These are phyloP conservation scores for Rhinella marina DNA, from an alignment of 2,797 vertebrate species.

Conservation along the genomic window DNA sequence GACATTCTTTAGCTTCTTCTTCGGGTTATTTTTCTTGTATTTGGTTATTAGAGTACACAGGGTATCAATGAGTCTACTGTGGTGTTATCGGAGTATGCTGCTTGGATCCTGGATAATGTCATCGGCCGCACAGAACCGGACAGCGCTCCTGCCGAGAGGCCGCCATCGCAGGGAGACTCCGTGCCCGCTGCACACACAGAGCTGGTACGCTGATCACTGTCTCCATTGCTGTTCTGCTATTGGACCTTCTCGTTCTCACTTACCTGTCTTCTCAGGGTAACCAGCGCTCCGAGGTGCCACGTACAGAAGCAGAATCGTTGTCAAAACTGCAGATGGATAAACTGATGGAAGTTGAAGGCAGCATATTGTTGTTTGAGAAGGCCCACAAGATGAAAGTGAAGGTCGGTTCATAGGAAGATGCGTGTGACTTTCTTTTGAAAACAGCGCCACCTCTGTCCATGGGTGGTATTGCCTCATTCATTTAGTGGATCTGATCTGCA, in stretches of 20 bases:
- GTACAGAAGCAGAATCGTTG: constrained; percentile 53
- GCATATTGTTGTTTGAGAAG: constrained; percentile 83
- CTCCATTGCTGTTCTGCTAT: background rate
- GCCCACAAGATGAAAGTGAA: constrained; percentile 80
- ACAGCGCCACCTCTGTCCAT: background rate
- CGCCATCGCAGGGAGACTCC: background rate
- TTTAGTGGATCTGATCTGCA: no score
- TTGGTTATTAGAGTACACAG: constrained; percentile 67
- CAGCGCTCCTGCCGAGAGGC: background rate
- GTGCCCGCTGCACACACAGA: no score
- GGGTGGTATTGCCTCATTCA: background rate
- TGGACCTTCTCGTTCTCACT: background rate
- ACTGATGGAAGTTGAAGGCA: constrained; percentile 80
- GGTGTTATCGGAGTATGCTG: constrained; percentile 71
- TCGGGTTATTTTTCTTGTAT: background rate
- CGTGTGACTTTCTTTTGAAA: background rate
- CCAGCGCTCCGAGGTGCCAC: constrained; percentile 51
- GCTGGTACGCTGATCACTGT: background rate
- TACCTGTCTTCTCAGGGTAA: background rate
- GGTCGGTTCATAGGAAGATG: constrained; percentile 70
- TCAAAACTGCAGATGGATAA: constrained; percentile 75
- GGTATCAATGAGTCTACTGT: constrained; percentile 68
- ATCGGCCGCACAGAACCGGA: constrained; percentile 28
- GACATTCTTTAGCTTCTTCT: background rate
- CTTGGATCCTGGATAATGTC: constrained; percentile 74